A percentile compares a stretch with the other conserved stretches of the same genome.
Evolutionary conservation across 2,888 invertebrate species (phyloP).

Genomic region (Prionchulus punctatus): DNA sequence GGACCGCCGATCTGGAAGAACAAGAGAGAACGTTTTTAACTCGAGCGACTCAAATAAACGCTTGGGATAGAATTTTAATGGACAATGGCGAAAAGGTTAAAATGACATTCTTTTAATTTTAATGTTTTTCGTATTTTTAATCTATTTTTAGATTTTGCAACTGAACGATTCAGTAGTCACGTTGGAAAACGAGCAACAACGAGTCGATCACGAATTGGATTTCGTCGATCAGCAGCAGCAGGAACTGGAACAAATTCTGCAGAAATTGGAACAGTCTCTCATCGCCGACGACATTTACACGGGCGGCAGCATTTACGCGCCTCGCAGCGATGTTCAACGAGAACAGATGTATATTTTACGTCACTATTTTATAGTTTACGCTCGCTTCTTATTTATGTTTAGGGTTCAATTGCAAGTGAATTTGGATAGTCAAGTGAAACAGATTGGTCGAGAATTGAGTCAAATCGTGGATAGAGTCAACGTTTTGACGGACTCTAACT

Average conservation of each 20-base stretch:
- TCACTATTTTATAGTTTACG: background rate
- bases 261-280: constrained; percentile 52
- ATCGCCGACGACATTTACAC: background rate
- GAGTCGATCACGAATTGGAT: constrained; percentile 77
- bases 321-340: constrained; percentile 2
- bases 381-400: background rate
- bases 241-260: constrained; percentile 69
- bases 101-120: constrained; percentile 4
- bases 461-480: constrained; percentile 4
- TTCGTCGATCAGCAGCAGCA: constrained; percentile 79
- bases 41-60: constrained; percentile 84
- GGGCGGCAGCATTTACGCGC: background rate
- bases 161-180: constrained; percentile 70
- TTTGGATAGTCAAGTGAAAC: constrained; percentile 12
- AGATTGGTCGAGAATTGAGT: constrained; percentile 6
- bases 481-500: background rate
- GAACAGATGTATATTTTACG: constrained; percentile 7
- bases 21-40: constrained; percentile 79
- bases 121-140: background rate
- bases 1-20: constrained; percentile 76
- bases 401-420: constrained; percentile 2
- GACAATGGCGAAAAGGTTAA: constrained; percentile 71
- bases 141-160: constrained; percentile 50
- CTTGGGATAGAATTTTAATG: constrained; percentile 78
- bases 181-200: constrained; percentile 71